Percentiles rank a stretch among this genome's conserved stretches.
phyloP scores from a whole-genome alignment of 2,888 invertebrate genomes.

The Aspidapion aeneum region DNA sequence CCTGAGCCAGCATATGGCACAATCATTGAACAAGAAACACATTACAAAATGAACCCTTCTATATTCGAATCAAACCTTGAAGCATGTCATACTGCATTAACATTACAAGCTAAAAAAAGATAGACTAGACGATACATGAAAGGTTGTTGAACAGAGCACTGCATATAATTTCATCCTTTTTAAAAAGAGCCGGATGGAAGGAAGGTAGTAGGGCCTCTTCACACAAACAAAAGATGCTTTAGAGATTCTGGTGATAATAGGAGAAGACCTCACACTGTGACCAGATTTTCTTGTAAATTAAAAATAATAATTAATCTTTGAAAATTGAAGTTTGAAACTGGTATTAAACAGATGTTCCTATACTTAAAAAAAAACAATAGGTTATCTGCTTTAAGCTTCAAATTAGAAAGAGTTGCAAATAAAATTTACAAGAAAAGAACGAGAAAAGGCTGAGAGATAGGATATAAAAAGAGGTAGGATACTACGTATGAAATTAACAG shows the following conservation, averaged over 20 bases:
- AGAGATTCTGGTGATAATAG: background rate
- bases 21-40: background rate
- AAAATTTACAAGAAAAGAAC: too few species aligned
- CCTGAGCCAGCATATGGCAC: background rate
- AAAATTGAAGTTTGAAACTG: background rate
- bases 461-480: too few species aligned
- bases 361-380: too few species aligned
- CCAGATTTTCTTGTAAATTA: background rate
- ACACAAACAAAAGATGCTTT: background rate
- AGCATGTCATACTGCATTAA: too few species aligned
- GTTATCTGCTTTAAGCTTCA: too few species aligned
- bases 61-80: too few species aligned
- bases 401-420: too few species aligned
- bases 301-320: background rate
- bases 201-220: background rate
- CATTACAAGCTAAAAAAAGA: too few species aligned
- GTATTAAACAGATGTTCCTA: too few species aligned
- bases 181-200: background rate
- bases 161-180: background rate
- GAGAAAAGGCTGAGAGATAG: too few species aligned
- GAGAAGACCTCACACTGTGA: background rate
- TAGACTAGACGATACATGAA: background rate
- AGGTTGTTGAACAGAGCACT: background rate
- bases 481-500: too few species aligned
- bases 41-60: background rate